Evolutionary conservation across 2,888 invertebrate species (phyloP).

Genomic region (Beris chalybata): DNA sequence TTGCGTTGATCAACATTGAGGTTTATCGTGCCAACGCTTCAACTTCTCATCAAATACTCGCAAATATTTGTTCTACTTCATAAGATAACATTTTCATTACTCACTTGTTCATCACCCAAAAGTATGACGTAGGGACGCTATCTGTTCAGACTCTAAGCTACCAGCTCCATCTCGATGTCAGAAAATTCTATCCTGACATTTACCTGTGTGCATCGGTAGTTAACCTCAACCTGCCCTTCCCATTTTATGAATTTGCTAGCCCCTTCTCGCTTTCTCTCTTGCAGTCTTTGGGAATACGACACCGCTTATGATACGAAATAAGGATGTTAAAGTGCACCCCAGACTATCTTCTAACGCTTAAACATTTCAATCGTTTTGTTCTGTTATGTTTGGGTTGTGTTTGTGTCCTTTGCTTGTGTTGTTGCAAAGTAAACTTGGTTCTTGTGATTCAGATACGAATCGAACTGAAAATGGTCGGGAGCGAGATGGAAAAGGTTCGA

Average conservation of each 20-base stretch:
- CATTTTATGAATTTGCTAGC: background rate
- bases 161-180: background rate
- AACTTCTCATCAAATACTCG: constrained; percentile 33
- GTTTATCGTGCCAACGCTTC: too few relatives aligned
- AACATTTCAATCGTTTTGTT: constrained; percentile 23
- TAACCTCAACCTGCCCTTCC: background rate
- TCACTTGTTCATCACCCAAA: constrained; percentile 6
- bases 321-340: too few relatives aligned
- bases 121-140: background rate
- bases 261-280: background rate
- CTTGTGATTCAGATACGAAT: constrained; percentile 16
- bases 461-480: constrained; percentile 3
- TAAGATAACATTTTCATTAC: constrained; percentile 36
- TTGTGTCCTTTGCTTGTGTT: background rate
- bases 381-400: constrained; percentile 1
- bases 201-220: background rate
- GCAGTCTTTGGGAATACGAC: background rate
- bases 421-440: background rate
- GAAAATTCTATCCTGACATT: background rate
- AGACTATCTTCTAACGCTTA: constrained; percentile 2
- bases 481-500: background rate
- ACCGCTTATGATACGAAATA: too few relatives aligned
- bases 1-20: too few relatives aligned
- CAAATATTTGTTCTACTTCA: constrained; percentile 36
- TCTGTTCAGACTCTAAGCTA: background rate